These are phyloP conservation scores for Ramphastos sulfuratus DNA, from an alignment of 2,113 vertebrate species.

Conservation along the genomic window DNA sequence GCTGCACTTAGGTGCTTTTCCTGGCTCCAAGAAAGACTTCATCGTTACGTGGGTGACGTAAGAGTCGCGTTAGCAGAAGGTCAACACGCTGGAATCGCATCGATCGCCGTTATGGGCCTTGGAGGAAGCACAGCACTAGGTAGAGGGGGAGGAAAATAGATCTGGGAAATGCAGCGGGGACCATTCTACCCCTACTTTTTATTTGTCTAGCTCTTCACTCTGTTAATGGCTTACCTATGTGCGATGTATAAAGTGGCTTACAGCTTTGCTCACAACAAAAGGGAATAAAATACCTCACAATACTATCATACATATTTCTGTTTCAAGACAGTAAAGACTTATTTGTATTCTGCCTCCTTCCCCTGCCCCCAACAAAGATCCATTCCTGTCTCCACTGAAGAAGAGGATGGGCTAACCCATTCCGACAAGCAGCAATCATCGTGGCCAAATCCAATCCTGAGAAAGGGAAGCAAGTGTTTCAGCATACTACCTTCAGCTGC, in stretches of 20 bases:
- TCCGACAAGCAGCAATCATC: neutral
- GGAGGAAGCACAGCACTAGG: neutral
- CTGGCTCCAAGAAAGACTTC: neutral
- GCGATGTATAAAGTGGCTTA: slow-evolving; percentile 54
- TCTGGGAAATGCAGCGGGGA: neutral
- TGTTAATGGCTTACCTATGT: slow-evolving; percentile 54
- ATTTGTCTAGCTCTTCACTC: neutral
- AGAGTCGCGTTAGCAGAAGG: neutral
- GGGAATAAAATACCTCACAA: slow-evolving; percentile 80
- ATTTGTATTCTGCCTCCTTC: neutral
- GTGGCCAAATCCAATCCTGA: neutral
- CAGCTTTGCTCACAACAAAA: slow-evolving; percentile 70
- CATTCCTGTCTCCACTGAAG: accelerated
- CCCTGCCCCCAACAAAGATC: neutral
- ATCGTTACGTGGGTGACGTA: accelerated
- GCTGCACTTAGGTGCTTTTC: neutral
- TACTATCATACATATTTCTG: neutral
- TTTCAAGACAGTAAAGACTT: slow-evolving; percentile 28
- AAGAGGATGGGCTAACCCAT: neutral
- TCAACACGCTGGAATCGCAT: neutral
- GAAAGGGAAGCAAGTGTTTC: neutral
- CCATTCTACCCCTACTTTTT: neutral
- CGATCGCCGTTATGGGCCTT: neutral
- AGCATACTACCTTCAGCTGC: neutral
- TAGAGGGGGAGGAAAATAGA: neutral